Evolutionary conservation across 2,888 invertebrate genomes (phyloP).

Genomic region (Eristalis pertinax): DNA sequence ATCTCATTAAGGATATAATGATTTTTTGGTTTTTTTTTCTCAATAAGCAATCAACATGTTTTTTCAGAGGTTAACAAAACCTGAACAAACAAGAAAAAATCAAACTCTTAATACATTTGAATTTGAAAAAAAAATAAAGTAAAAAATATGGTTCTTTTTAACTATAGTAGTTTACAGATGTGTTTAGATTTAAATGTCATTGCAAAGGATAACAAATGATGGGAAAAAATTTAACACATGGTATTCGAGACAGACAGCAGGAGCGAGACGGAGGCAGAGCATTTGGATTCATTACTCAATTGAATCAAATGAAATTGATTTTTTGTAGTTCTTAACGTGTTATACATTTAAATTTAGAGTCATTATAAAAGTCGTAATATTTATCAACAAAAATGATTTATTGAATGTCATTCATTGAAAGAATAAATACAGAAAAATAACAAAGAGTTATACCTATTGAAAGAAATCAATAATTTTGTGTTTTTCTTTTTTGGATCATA

Average conservation of each 20-base stretch:
- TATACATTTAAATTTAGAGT: slow-evolving; percentile 65
- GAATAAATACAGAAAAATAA: slow-evolving; percentile 58
- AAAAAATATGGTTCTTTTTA: slow-evolving; percentile 60
- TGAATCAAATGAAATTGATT: slow-evolving; percentile 43
- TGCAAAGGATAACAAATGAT: slow-evolving; percentile 14
- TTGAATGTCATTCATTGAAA: slow-evolving; percentile 68
- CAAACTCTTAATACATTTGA: slow-evolving; percentile 14
- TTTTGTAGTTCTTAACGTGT: slow-evolving; percentile 70
- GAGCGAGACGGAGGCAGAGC: neutral
- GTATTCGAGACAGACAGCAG: neutral
- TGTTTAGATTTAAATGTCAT: slow-evolving; percentile 65
- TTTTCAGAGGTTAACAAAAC: slow-evolving; percentile 33
- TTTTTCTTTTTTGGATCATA: neutral
- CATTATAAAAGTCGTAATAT: slow-evolving; percentile 63
- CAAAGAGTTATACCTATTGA: slow-evolving; percentile 16
- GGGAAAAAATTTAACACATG: slow-evolving; percentile 7
- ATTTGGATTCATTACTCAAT: slow-evolving; percentile 44
- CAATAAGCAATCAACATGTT: slow-evolving; percentile 46
- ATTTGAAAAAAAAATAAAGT: slow-evolving; percentile 22
- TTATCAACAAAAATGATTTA: slow-evolving; percentile 67
- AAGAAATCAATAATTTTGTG: neutral
- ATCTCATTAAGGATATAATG: neutral
- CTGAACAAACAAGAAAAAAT: neutral
- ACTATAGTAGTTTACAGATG: slow-evolving; percentile 56
- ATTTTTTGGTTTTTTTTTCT: slow-evolving; percentile 11